Percentiles rank a stretch among this genome's conserved stretches.
phyloP scores from a whole-genome alignment of 1,140 invertebrate species.

The Leptestheria dahalacensis region DNA sequence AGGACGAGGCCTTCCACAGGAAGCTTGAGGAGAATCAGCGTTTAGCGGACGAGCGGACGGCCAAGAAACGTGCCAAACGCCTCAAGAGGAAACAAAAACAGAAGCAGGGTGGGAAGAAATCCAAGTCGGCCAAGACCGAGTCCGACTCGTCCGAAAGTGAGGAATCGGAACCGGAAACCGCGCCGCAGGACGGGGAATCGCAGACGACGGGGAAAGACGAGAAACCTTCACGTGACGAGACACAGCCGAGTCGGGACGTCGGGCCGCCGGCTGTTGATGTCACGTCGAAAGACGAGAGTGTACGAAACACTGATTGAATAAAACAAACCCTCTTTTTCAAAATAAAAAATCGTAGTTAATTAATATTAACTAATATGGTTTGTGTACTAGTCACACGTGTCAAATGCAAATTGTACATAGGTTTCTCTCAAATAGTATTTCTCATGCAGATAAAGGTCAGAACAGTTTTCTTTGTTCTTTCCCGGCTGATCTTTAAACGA shows the following conservation, averaged over 20 bases:
- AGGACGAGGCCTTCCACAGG: conserved; percentile 62
- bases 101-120: conserved; percentile 36
- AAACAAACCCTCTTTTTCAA: no score
- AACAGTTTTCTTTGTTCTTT: neutral
- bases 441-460: neutral
- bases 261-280: no score
- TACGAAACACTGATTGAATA: no score
- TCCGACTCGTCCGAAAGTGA: neutral
- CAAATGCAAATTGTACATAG: neutral
- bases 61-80: conserved; percentile 69
- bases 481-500: neutral
- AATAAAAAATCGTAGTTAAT: neutral
- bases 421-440: neutral
- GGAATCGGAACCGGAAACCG: conserved; percentile 6
- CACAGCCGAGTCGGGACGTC: neutral
- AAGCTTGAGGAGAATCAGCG: conserved; percentile 67
- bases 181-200: neutral
- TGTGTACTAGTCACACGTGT: neutral
- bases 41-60: conserved; percentile 58
- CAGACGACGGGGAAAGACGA: no score
- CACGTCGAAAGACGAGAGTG: no score
- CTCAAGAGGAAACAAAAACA: conserved; percentile 53
- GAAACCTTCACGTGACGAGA: neutral
- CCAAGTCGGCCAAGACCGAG: conserved; percentile 25
- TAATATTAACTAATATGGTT: neutral